phyloP scores from a whole-genome alignment of 2,888 invertebrate species.

The Molorchus minor region DNA sequence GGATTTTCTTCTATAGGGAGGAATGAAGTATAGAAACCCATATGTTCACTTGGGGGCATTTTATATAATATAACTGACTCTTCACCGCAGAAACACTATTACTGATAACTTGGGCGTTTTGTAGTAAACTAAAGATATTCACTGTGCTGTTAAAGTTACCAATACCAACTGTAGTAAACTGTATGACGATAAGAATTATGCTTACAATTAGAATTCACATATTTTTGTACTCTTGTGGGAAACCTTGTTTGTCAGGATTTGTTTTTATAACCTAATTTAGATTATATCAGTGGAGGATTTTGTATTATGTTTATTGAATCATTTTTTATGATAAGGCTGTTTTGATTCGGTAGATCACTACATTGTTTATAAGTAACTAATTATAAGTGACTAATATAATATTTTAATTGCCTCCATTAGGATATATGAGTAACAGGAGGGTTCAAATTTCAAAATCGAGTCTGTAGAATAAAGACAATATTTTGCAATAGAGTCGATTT shows the following conservation, averaged over 20 bases:
- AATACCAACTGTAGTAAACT: no score
- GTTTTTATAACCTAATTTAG: slow-evolving; percentile 17
- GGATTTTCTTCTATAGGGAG: slow-evolving; percentile 27
- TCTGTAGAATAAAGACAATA: no score
- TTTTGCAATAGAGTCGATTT: no score
- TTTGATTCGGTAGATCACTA: slow-evolving; percentile 1
- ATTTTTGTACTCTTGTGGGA: slow-evolving; percentile 1
- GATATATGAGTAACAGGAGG: no score
- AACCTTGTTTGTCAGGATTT: slow-evolving; percentile 13
- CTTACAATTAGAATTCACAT: slow-evolving; percentile 1
- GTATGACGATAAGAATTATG: background rate
- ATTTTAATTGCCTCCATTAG: no score
- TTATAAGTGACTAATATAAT: background rate
- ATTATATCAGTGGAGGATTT: slow-evolving; percentile 12
- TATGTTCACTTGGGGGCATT: slow-evolving; percentile 27
- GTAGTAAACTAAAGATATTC: no score
- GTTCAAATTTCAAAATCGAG: no score
- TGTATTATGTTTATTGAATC: slow-evolving; percentile 6
- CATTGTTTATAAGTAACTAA: slow-evolving; percentile 1
- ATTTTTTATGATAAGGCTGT: slow-evolving; percentile 11
- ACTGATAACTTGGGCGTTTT: no score
- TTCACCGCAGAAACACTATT: no score
- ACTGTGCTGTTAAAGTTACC: no score
- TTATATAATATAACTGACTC: background rate
- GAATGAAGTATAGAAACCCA: slow-evolving; percentile 17